These are phyloP conservation scores for Eristalinus aeneus DNA, from an alignment of 2,888 invertebrate species.

Conservation along the genomic window DNA sequence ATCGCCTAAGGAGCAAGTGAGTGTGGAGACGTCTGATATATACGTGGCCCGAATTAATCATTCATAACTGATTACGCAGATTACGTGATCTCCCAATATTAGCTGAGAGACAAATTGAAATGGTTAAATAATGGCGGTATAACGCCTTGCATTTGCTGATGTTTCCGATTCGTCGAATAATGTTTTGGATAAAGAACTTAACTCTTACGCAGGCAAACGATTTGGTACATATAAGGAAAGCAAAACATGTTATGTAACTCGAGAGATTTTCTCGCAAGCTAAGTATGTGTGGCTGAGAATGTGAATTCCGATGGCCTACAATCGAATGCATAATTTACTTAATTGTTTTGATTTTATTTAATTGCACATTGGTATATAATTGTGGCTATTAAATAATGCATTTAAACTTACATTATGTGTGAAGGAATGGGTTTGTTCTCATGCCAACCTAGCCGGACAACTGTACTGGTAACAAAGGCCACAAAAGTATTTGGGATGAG, in stretches of 20 bases:
- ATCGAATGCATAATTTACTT: too few relatives aligned
- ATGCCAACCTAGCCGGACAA: too few relatives aligned
- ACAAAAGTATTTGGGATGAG: too few relatives aligned
- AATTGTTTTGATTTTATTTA: too few relatives aligned
- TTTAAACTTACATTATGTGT: too few relatives aligned
- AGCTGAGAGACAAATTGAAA: not conserved
- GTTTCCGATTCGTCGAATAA: not conserved
- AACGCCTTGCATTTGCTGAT: not conserved
- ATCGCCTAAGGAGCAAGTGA: not conserved
- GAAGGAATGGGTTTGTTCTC: too few relatives aligned
- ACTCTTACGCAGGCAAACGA: not conserved
- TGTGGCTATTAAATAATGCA: too few relatives aligned
- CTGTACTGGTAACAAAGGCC: too few relatives aligned
- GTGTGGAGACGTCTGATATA: not conserved
- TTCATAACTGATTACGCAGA: not conserved
- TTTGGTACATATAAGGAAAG: not conserved
- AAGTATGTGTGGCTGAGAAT: not conserved
- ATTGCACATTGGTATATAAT: too few relatives aligned
- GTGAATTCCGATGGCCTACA: not conserved
- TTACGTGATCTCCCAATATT: not conserved
- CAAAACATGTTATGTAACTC: not conserved
- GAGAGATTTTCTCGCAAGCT: not conserved
- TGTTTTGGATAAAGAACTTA: not conserved
- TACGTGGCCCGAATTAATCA: conserved; percentile 13
- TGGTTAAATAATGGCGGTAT: not conserved